A percentile compares a stretch with the other conserved stretches of the same genome.
Conservation (phyloP, 2,797 vertebrate species). For the Scolopax bukidnonensis region DNA sequence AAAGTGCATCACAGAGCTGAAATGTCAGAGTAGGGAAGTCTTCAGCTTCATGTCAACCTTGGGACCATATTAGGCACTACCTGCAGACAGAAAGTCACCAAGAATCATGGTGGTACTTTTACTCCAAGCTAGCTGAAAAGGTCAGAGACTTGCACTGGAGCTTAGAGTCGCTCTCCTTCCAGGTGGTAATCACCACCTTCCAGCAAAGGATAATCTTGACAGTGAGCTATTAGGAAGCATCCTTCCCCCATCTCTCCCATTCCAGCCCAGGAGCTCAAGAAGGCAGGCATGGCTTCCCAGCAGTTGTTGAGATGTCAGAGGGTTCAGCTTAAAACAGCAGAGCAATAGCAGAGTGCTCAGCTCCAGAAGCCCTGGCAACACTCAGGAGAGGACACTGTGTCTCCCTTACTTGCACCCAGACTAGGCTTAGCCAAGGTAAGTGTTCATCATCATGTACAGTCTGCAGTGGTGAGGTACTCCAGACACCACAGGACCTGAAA, state of each 20-base stretch:
- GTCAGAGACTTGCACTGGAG: not conserved
- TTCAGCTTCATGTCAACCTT: not conserved
- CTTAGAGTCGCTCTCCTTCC: not conserved
- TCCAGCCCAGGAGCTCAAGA: not conserved
- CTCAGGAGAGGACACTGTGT: accelerated
- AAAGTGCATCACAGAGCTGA: not conserved
- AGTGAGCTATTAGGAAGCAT: not conserved
- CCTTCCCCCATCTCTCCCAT: not conserved
- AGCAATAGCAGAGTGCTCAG: accelerated
- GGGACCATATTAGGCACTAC: not conserved
- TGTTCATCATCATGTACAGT: not conserved
- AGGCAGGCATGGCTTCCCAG: accelerated
- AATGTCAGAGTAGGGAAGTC: not conserved
- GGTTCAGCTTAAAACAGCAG: not conserved
- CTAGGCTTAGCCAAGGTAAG: not conserved
- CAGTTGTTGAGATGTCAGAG: not conserved
- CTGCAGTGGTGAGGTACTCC: not conserved
- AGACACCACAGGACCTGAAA: not conserved
- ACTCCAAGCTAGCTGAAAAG: not conserved
- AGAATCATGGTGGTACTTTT: not conserved
- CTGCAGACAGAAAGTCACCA: not conserved
- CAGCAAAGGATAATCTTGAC: not conserved
- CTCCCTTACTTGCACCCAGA: not conserved
- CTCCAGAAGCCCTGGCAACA: not conserved
- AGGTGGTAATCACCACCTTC: not conserved